Base-by-base conservation (phyloP, 2,888 invertebrate genomes). In the Temnothorax ravouxi region DNA sequence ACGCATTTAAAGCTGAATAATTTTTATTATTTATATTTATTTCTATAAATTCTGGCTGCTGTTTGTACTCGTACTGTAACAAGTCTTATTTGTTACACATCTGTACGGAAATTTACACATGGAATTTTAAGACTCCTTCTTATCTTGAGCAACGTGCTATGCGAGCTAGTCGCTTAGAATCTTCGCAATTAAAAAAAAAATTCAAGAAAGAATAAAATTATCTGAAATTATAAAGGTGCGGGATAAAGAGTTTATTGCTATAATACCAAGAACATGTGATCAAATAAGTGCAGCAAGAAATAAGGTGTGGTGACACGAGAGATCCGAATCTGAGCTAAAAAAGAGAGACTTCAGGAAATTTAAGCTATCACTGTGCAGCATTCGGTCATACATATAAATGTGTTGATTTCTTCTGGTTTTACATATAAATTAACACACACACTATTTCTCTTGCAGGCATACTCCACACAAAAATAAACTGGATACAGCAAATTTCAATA, bases 291-390 rank as follows among this genome's bases (percentile, higher is more conserved):
- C 59, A 38, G 79, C 59, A 38, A 79, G 6, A 67, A 56, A 67
- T 11, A 69, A 67, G 15, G 34, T 25, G 44, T 8, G 2, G 29
- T 67, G 29, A 18, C 67, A 15, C 15, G 21, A 77, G 21, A 77
- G 4, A 44, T 15, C n/a, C 11, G 13, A 76, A 2, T 66, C 9
- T 44, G 44, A 69, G n/a, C 13, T 18, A 38, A 59, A 15, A 69
- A 67, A 44, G n/a, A 72, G n/a, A 72, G 34, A 59, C 4, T 59
- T 11, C 13, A 59, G 11, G 3, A 71, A 38, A 47, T 44, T 44
- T 47, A 79, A 59, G 47, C n/a, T 80, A 72, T n/a, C 38, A 80
- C 21, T 80, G 47, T 74, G 74, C 72, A 44, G 34, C 79, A 80
- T 79, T 56, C 71, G n/a, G 25, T 64, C 18, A 76, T 67, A 67